Evolutionary conservation across 2,797 vertebrate species (phyloP).

Genomic region (Crocodylus rhombifer): DNA sequence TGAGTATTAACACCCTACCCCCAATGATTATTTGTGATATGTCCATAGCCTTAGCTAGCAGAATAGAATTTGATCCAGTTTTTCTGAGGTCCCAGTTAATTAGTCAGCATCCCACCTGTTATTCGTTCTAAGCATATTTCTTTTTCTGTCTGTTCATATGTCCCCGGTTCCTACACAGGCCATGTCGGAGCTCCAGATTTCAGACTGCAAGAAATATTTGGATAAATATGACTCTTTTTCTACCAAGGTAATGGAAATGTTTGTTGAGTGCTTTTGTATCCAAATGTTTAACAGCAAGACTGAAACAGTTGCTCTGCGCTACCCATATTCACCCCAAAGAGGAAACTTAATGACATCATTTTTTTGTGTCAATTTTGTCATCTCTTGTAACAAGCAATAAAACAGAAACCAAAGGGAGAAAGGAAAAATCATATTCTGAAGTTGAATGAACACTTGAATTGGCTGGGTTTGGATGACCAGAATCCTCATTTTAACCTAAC

Average conservation of each 20-base stretch:
- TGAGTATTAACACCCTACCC: no score
- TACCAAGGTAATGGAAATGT: slow-evolving; percentile 27
- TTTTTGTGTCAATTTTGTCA: neutral
- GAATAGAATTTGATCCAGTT: no score
- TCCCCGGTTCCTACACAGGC: neutral
- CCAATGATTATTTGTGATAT: no score
- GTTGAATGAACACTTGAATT: neutral
- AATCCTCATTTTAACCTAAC: no score
- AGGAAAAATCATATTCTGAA: neutral
- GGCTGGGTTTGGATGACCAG: neutral
- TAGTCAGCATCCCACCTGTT: no score
- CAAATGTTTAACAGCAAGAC: neutral
- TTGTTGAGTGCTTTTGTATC: neutral
- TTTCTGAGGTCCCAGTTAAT: no score
- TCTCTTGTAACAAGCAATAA: neutral
- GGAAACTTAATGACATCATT: neutral
- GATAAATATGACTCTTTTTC: slow-evolving; percentile 59
- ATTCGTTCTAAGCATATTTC: neutral
- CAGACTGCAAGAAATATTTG: neutral
- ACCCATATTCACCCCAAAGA: neutral
- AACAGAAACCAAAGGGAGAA: neutral
- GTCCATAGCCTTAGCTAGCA: no score
- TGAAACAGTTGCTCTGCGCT: neutral
- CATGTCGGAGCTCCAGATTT: slow-evolving; percentile 7
- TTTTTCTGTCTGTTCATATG: neutral